Evolutionary conservation across 2,113 vertebrate genomes (phyloP).

Genomic region (Tragelaphus strepsiceros): DNA sequence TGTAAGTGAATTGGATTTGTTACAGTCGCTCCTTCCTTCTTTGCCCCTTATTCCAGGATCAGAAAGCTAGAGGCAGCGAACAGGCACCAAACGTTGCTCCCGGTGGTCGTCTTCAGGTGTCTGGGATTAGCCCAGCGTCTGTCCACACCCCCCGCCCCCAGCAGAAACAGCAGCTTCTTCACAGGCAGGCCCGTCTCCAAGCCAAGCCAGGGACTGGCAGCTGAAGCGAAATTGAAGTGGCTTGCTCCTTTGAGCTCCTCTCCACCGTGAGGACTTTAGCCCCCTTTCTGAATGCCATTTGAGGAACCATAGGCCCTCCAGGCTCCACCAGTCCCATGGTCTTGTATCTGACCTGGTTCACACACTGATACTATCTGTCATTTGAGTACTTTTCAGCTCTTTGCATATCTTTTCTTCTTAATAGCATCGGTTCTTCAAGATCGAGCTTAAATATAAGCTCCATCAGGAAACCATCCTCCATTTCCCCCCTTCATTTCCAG

Average conservation of each 20-base stretch:
- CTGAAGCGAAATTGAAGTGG: background rate
- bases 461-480: background rate
- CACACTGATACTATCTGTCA: background rate
- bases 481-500: background rate
- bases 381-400: background rate
- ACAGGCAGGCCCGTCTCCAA: background rate
- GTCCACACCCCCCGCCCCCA: background rate
- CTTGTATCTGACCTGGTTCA: background rate
- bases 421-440: background rate
- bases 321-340: background rate
- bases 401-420: background rate
- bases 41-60: background rate
- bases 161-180: background rate
- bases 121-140: background rate
- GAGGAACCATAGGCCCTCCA: background rate
- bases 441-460: background rate
- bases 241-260: background rate
- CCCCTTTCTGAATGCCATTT: background rate
- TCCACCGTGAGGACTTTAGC: background rate
- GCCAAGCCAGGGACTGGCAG: background rate
- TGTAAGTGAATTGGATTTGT: background rate
- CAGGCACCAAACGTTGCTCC: background rate
- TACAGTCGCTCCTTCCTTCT: background rate
- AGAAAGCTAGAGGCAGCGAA: background rate
- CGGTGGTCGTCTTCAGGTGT: background rate